Base-by-base conservation (phyloP, 2,113 vertebrate genomes). In the Maccullochella peelii region DNA sequence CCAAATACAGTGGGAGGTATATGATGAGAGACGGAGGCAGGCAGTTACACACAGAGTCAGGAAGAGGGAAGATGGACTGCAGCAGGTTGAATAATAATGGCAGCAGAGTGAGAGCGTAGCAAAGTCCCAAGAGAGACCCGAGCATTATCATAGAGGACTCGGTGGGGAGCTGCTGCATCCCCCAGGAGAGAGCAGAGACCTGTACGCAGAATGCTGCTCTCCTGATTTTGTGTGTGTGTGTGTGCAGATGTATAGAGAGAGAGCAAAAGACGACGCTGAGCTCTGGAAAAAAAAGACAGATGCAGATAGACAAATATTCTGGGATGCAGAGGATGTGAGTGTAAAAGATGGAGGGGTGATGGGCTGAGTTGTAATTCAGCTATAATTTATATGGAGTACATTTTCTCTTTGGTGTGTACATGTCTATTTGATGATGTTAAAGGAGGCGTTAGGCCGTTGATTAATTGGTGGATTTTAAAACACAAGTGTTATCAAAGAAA, bases 1-100 rank as follows among this genome's bases (percentile, higher is more conserved):
- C 84, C 74, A 61, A 81, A 88, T 84, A 71, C 77, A 87, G 87
- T 72, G 66, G 89, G 89, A 88, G 80, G 83, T 69, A 33, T 83
- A 47, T 81, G 83, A 92, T 86, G 85, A 83, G 68, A 80, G 23
- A 77, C 78, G 27, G 77, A 72, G 68, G 61, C 38, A 85, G 77
- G 54, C 70, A 83, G 86, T 68, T 68, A 67, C 65, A 80, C 79
- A 79, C 81, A 62, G 80, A 87, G 69, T 25, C 59, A 20, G 68
- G 57, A 59, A 50, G 76, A 66, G 54, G 69, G 67, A 73, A 67
- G 85, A 80, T 59, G 84, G 88, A 85, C 67, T 71, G 73, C 33
- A 58, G 57, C 23, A 27, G 57, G 65, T 38, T 86, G 86, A 82
- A 86, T 89, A 79, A 85, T 87, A 89, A 76, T 63, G 27, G 78